Base-by-base conservation (phyloP, 2,888 invertebrate genomes). In the Pandemis heparana region DNA sequence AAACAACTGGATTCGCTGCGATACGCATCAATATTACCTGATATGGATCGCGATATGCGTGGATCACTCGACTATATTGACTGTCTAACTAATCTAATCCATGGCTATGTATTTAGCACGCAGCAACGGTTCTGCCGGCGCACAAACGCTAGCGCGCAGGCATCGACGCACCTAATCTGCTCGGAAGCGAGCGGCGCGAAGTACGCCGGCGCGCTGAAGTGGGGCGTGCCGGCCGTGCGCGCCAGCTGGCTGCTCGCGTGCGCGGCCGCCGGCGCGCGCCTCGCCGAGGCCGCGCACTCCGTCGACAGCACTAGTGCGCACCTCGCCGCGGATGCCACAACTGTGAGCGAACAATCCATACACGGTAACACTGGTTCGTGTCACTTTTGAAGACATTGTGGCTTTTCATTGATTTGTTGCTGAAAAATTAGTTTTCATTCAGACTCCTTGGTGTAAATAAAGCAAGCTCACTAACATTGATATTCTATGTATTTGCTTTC, bases 121-220 rank as follows among this genome's bases (percentile, higher is more conserved):
- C 95, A 94, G 72, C 86, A 92, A 0, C 89, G 92, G 0, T 94
- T 95, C 85, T 92, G 94, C 56, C 90, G 94, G 0, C 88, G 94
- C 6, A 90, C 87, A 79, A 93, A 92, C 1, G 85, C 89, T 0
- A 88, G 82, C 61, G 93, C 96, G 0, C 79, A 94, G 0, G 96
- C 96, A 0, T 97, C 96, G 0, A 98, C 99, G 0, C 97, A 99
- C 87, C 92, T 99, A 0, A 92, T 99, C 5, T 97, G 97, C 77
- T 96, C 96, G 6, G 92, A 94, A 0, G 94, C 97, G 0, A 92
- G 94, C 23, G 98, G 98, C 0, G 97, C 97, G 80, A 99, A 98
- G 85, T 97, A 97, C 85, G 92, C 94, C 56, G 98, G 98, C 0
- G 97, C 98, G 0, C 82, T 97, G 0, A 97, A 97, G 86, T 99